Evolutionary conservation across 92 coral and sea anemone genomes (phyloP).

Genomic region (Bergia puertoricense): DNA sequence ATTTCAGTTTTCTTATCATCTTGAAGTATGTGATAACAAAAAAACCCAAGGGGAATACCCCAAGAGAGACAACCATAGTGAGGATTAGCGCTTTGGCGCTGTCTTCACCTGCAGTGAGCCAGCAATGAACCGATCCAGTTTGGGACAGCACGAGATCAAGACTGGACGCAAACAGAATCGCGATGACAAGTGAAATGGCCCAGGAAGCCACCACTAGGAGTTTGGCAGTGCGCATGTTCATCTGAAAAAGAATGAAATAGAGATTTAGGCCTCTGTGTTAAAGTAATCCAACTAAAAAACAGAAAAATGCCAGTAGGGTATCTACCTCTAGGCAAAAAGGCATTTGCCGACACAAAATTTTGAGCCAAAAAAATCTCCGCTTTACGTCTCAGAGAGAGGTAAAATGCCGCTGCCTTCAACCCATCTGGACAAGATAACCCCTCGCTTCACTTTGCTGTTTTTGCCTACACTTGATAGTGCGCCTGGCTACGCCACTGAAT

Average conservation of each 20-base stretch:
- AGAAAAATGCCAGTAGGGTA: too few species aligned
- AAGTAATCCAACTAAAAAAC: too few species aligned
- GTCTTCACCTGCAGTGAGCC: background rate
- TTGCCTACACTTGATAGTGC: too few species aligned
- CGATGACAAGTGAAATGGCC: background rate
- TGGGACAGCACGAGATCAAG: background rate
- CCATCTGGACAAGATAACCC: too few species aligned
- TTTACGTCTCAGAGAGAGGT: too few species aligned
- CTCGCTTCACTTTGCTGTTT: too few species aligned
- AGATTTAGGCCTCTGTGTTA: background rate
- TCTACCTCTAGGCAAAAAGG: too few species aligned
- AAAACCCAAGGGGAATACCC: constrained; percentile 52
- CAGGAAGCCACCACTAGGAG: constrained; percentile 3
- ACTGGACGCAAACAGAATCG: background rate
- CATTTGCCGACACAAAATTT: too few species aligned
- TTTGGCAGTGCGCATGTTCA: constrained; percentile 1
- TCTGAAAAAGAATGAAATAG: background rate
- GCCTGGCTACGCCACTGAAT: too few species aligned
- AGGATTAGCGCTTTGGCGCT: constrained; percentile 17
- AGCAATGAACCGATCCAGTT: constrained; percentile 39
- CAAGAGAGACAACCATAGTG: constrained; percentile 3
- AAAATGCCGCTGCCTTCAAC: too few species aligned
- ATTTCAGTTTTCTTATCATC: constrained; percentile 65
- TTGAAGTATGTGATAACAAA: constrained; percentile 55
- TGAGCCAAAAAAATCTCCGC: too few species aligned